Percentiles rank a stretch among this genome's conserved stretches.
Evolutionary conservation across 2,888 invertebrate genomes (phyloP).

Genomic region (Carpatolechia fugitivella): DNA sequence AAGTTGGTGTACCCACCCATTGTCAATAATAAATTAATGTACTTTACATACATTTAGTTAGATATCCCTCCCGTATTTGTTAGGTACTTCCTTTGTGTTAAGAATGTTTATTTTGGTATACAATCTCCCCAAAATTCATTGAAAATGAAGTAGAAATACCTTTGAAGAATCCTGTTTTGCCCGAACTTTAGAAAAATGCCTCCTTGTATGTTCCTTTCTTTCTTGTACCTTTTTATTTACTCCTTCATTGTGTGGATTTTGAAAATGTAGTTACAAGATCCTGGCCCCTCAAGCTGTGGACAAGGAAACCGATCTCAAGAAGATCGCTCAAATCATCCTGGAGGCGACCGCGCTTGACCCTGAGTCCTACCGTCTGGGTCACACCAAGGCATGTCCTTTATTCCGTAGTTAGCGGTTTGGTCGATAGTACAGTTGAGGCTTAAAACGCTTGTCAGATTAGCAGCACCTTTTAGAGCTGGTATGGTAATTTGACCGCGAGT

Average conservation of each 20-base stretch:
- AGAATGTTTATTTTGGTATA: neutral
- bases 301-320: slow-evolving; percentile 87
- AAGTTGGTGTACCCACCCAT: slow-evolving; percentile 15
- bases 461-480: slow-evolving; percentile 59
- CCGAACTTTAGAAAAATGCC: no score
- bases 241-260: slow-evolving; percentile 71
- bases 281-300: slow-evolving; percentile 94
- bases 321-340: slow-evolving; percentile 90
- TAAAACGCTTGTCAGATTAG: slow-evolving; percentile 51
- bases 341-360: slow-evolving; percentile 90
- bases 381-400: slow-evolving; percentile 95
- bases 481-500: slow-evolving; percentile 44
- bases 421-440: slow-evolving; percentile 27
- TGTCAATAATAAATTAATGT: slow-evolving; percentile 25
- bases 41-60: slow-evolving; percentile 16
- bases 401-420: slow-evolving; percentile 60
- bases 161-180: no score
- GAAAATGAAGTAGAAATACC: no score
- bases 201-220: neutral
- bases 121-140: neutral
- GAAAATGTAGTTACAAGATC: slow-evolving; percentile 96
- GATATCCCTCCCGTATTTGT: neutral
- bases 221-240: slow-evolving; percentile 22
- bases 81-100: neutral
- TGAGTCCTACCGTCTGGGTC: slow-evolving; percentile 97